Conservation (phyloP, 1,140 invertebrate species). For the Sarcophaga bullata region DNA sequence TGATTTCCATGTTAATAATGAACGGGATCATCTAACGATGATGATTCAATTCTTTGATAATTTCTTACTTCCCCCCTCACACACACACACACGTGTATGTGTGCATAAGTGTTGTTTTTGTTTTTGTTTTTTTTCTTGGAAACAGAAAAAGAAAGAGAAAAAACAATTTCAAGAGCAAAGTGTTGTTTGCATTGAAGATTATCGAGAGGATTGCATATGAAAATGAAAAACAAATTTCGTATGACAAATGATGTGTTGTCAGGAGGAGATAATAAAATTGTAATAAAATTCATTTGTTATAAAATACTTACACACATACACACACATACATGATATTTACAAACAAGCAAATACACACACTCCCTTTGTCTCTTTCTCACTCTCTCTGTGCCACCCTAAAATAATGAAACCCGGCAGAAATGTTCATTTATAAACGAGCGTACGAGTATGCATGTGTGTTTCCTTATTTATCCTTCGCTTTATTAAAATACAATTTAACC, state of each 20-base stretch:
- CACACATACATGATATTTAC: constrained; percentile 4
- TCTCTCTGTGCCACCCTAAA: no score
- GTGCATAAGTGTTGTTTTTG: no score
- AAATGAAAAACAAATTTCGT: constrained; percentile 26
- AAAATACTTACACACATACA: not conserved
- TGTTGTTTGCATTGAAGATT: constrained; percentile 26
- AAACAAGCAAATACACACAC: not conserved
- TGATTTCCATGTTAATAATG: no score
- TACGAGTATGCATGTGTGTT: no score
- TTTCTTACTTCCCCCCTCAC: no score
- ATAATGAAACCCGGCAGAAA: no score
- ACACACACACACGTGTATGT: no score
- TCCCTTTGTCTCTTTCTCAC: not conserved
- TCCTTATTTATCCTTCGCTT: not conserved
- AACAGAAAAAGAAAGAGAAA: no score
- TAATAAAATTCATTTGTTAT: constrained; percentile 37
- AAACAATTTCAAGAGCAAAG: not conserved
- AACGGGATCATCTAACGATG: no score
- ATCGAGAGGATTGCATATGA: constrained; percentile 25
- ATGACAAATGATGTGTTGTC: constrained; percentile 41
- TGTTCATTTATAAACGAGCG: no score
- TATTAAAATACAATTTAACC: constrained; percentile 10
- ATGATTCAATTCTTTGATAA: no score
- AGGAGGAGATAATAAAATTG: constrained; percentile 39
- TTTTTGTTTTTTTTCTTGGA: no score